Evolutionary conservation across 1,140 invertebrate genomes (phyloP), one percentile per base, ranked within the genome.

Genomic region (Anadara kagoshimensis): DNA sequence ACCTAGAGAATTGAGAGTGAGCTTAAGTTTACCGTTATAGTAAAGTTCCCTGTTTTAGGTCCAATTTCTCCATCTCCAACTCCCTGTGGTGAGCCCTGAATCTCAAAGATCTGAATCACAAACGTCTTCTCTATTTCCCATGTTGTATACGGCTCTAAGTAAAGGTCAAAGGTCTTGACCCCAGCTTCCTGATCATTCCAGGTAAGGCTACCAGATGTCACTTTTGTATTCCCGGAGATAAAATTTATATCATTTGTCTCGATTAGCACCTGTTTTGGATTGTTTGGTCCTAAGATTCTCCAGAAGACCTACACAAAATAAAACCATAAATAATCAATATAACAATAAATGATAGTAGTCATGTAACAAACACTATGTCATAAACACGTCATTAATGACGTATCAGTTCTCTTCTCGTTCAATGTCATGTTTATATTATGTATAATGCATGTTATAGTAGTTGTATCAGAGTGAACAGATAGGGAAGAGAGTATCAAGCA

Each of bases 241-340:
- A 61, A 78, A 54, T 78, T 79, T 14, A 87, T 75, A 67, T 87
- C 86, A 65, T 81, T 83, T 7, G 83, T 86, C 24, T 80, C 82
- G n/a, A 77, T 59, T 16, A 87, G 69, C 8, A 78, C 66, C 11
- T 63, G 63, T 11, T 56, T 73, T 1, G 82, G 79, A 58, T 84
- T 86, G 59, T 88, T 87, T 20, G 85, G 86, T 20, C 87, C 87
- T 78, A 87, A 74, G 53, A 88, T 85, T 45, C 80, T 74, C 87
- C 87, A 88, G 20, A 63, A 77, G 7, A 88, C 81, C 85, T 86
- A 53, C 20, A 49, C 73, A 43, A 45, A 49, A 11, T 43, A 49
- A 10, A 64, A 3, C 7, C 7, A 36, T 36, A 36, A 36, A n/a
- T n/a, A n/a, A n/a, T n/a, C n/a, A 36, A 36, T 36, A 36, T 36